These are phyloP conservation scores for Phalacrocorax aristotelis DNA, from an alignment of 2,113 vertebrate species.

Conservation along the genomic window DNA sequence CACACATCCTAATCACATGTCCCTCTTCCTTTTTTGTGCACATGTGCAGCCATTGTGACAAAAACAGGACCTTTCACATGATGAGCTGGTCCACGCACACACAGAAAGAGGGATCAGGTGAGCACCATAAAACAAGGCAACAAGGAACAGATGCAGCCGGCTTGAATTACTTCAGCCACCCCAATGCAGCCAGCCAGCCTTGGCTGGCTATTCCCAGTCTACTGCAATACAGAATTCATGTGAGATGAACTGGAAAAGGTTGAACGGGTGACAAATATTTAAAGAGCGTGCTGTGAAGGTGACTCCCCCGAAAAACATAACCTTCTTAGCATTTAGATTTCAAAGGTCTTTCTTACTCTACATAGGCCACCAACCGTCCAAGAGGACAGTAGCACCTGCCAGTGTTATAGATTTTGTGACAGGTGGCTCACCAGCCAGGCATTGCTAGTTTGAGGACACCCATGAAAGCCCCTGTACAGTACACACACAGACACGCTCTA, in stretches of 20 bases:
- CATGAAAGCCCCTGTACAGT: background rate
- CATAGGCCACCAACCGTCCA: background rate
- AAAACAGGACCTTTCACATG: background rate
- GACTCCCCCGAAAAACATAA: background rate
- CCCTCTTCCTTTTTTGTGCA: background rate
- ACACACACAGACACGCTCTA: background rate
- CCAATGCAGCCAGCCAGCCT: background rate
- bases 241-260: conserved; percentile 16
- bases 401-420: background rate
- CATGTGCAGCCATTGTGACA: fast-evolving
- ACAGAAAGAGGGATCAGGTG: background rate
- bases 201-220: conserved; percentile 3
- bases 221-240: background rate
- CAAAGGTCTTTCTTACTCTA: background rate
- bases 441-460: background rate
- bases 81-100: background rate
- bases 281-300: background rate
- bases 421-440: background rate
- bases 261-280: background rate
- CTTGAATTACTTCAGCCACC: background rate
- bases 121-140: background rate
- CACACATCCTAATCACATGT: background rate
- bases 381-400: background rate
- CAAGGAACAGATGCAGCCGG: background rate
- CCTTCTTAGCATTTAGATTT: background rate